These are phyloP conservation scores for Plemyria rubiginata DNA, from an alignment of 2,888 invertebrate genomes.

Conservation along the genomic window DNA sequence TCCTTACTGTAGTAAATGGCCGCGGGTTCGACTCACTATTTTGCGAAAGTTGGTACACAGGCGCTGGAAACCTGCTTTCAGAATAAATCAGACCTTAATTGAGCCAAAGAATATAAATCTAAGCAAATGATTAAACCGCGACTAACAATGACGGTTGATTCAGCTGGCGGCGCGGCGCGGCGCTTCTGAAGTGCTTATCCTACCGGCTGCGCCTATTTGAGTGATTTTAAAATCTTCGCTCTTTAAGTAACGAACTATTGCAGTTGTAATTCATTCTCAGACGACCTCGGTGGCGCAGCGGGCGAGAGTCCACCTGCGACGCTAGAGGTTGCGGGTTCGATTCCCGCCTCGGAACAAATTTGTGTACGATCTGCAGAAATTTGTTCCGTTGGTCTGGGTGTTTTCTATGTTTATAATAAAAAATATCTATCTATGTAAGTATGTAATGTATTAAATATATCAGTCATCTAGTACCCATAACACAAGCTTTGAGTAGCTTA, in stretches of 20 bases:
- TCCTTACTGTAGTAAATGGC: too few relatives aligned
- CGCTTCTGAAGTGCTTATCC: slow-evolving; percentile 46
- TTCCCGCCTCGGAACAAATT: too few relatives aligned
- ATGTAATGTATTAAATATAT: too few relatives aligned
- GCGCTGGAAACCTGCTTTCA: slow-evolving; percentile 7
- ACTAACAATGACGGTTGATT: slow-evolving; percentile 59
- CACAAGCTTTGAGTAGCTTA: too few relatives aligned
- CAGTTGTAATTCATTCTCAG: not conserved
- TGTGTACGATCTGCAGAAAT: too few relatives aligned
- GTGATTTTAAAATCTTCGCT: slow-evolving; percentile 12
- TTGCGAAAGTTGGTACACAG: not conserved
- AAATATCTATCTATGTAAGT: too few relatives aligned
- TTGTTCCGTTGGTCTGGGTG: too few relatives aligned
- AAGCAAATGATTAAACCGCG: slow-evolving; percentile 55
- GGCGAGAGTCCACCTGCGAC: too few relatives aligned
- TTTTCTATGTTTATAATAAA: too few relatives aligned
- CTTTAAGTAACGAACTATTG: not conserved
- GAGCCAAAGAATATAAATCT: slow-evolving; percentile 53
- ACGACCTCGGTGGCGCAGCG: too few relatives aligned
- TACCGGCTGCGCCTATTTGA: slow-evolving; percentile 12
- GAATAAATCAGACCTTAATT: slow-evolving; percentile 26
- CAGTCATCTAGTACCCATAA: too few relatives aligned
- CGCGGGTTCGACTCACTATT: not conserved
- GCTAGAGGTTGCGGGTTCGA: too few relatives aligned
- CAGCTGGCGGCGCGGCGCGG: slow-evolving; percentile 60